Evolutionary conservation across 2,113 vertebrate genomes (phyloP), one percentile per base, ranked within the genome.

Genomic region (Podilymbus podiceps): DNA sequence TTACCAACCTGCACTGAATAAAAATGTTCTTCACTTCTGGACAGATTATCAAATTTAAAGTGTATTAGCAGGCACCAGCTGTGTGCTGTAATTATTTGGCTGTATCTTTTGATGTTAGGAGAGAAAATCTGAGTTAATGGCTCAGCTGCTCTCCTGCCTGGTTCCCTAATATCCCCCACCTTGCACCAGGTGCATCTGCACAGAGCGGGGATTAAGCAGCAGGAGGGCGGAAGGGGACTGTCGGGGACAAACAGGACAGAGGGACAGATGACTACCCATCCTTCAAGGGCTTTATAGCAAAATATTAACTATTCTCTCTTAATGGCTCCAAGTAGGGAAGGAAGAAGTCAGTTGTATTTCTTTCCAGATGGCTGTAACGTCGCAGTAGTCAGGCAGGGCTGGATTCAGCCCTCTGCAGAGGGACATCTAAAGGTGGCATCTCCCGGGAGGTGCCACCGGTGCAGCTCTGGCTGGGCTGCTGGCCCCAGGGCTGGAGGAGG

Each of bases 61-160:
- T 81, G 63, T 96, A 93, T 96, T 97, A 95, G 92, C 91, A 91
- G 82, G 59, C 74, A 93, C 95, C 96, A 96, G 90, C 96, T 97
- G 95, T 78, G 95, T 88, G 81, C 93, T 96, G 82, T 97, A 97
- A 97, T 97, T 96, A 95, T 96, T 97, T 97, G 95, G 76, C 90
- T 94, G 93, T 88, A 93, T 95, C 62, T 96, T 96, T 77, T 82
- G 84, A 95, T 0, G 1, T 52, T 91, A 93, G 30, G 93, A 85
- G 50, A 93, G 62, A 94, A 94, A 95, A 93, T 88, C 90, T 96
- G 89, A 93, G 67, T 71, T 92, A 96, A 96, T 90, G 69, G 64
- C 63, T 94, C 89, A 96, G 84, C 92, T 92, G 76, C 31, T 95
- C 21, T 96, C 68, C 86, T 87, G n/a, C 50, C 64, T 93, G 89